phyloP scores from a whole-genome alignment of 1,140 invertebrate species.

The Armadillidium nasatum region DNA sequence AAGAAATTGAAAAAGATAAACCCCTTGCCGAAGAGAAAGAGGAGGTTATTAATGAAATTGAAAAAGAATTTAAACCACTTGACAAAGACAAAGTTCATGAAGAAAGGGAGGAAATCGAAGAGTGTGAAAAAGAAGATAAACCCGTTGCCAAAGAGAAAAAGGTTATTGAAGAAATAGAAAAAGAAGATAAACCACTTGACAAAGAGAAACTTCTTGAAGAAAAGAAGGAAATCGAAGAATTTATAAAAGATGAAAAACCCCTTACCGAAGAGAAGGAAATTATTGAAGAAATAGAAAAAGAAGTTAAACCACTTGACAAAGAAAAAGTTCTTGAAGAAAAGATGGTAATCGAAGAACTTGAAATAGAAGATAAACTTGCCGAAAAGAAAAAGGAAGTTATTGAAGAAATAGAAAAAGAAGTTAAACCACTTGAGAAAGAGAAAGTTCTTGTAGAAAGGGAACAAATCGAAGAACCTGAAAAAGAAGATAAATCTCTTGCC shows the following conservation, averaged over 20 bases:
- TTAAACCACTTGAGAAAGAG: background rate
- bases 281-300: no score
- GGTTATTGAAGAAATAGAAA: background rate
- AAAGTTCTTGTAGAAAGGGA: background rate
- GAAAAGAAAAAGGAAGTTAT: constrained; percentile 47
- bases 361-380: constrained; percentile 45
- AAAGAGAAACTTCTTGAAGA: no score
- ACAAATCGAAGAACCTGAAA: constrained; percentile 29
- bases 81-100: background rate
- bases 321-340: no score
- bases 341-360: background rate
- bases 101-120: background rate
- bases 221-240: no score
- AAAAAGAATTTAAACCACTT: background rate
- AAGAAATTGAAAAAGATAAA: background rate
- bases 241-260: no score
- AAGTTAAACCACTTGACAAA: no score
- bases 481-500: constrained; percentile 30
- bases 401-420: constrained; percentile 49
- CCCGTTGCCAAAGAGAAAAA: background rate
- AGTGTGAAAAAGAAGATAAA: background rate
- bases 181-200: background rate
- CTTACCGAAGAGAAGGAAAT: no score
- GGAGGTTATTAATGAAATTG: background rate
- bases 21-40: background rate